Evolutionary conservation across 53 echinoderm and acorn worm genomes (phyloP), one percentile per base, ranked within the genome.

Genomic region (Astropecten irregularis): DNA sequence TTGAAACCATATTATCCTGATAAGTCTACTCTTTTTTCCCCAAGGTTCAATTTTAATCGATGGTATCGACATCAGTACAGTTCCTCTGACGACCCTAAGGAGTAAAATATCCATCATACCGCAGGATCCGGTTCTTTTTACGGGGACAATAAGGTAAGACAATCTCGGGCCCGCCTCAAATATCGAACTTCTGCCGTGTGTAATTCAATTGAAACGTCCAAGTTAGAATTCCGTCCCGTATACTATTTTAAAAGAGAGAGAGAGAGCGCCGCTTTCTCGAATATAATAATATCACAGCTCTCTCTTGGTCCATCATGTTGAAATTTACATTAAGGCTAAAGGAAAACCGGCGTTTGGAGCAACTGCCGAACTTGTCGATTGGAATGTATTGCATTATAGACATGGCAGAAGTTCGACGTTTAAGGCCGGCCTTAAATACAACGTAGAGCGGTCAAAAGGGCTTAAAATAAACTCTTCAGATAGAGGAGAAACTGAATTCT

Each of bases 31-130:
- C n/a, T 22, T 32, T 3, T 56, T 36, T 34, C 22, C 19, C 11
- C 16, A 20, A 88, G 88, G 88, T 32, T 27, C 58, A 46, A 88
- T 88, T 31, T 29, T 82, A 49, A 88, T 88, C 23, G 88, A 88
- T 81, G 88, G 88, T 3, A 32, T 81, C 34, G 63, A 88, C 76
- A 88, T 88, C 27, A 49, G 21, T 29, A 57, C 81, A 23, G 62
- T 88, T 8, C 88, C 88, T 37, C 67, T 88, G 47, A 88, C 70
- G 18, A 55, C 82, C 31, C 51, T 88, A 19, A 11, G 83, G 15
- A 82, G 83, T 13, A 61, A 82, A 30, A 52, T 82, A 38, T 66
- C 83, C 9, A 82, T 82, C 54, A 82, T 82, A 36, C 83, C 83
- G 1, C 83, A 82, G 37, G 83, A 82, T 38, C 83, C 83, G 13